Evolutionary conservation across 2,113 vertebrate genomes (phyloP), one percentile per base, ranked within the genome.

Genomic region (Notarius quadriscutis): DNA sequence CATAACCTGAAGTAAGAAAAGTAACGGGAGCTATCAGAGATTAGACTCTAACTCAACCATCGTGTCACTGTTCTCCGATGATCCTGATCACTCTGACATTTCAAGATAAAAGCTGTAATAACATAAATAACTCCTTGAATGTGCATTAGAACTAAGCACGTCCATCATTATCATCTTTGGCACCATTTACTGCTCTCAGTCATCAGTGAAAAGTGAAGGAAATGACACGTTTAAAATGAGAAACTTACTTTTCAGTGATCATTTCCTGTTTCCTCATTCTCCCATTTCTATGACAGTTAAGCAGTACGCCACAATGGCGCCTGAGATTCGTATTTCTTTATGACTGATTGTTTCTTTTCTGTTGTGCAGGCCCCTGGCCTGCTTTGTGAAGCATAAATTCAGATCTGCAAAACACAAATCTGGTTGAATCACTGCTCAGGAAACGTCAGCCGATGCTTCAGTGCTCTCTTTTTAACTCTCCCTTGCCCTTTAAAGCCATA

Each of bases 321-420:
- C 55, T 25, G 25, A 81, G 78, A 77, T 71, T 51, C 41, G 62
- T n/a, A 60, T 72, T 58, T 85, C 22, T 78, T 81, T 62, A 60
- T 71, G 22, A 30, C 84, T 63, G 65, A 10, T 53, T 85, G 10
- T 25, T 74, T 72, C 22, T 60, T 80, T 62, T 55, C 15, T 48
- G 75, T 18, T 74, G 22, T 84, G 53, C 12, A 48, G 41, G 65
- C 74, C 74, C 5, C 62, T 63, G 25, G 60, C 72, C 82, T 75
- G 84, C 65, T 77, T 65, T 71, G 82, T 79, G 82, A 79, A 88
- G 57, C 63, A 84, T 86, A 72, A 86, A 81, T 87, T 81, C 57
- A 81, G 53, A 90, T 84, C 85, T 88, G 81, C 74, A 74, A 67
- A 58, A 63, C 48, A 74, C 53, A 90, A 74, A 90, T 88, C 80